Evolutionary conservation across 2,797 vertebrate species (phyloP).

Genomic region (Acanthiza pusilla): DNA sequence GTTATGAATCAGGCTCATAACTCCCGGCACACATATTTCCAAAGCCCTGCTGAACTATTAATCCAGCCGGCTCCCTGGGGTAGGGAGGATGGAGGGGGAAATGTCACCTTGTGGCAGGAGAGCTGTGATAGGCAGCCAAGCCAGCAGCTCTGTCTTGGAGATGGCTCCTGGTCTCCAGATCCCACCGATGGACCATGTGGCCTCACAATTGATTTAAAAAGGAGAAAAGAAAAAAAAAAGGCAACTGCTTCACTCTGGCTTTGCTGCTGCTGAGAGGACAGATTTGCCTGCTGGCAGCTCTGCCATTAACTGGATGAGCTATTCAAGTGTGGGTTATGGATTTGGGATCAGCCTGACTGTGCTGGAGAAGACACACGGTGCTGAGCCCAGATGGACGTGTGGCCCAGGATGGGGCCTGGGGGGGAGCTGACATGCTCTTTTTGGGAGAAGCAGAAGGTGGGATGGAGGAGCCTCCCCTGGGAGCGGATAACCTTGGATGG

Average conservation of each 20-base stretch:
- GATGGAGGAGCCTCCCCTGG: background rate
- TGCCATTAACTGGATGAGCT: slow-evolving; percentile 45
- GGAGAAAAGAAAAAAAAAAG: background rate
- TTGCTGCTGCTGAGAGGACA: slow-evolving; percentile 59
- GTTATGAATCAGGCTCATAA: background rate
- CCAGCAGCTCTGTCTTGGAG: background rate
- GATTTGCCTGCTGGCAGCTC: slow-evolving; percentile 61
- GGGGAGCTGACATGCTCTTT: background rate
- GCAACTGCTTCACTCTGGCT: slow-evolving; percentile 31
- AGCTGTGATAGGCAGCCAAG: background rate
- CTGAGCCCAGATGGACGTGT: slow-evolving; percentile 21
- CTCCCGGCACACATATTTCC: background rate
- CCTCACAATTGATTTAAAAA: slow-evolving; percentile 1
- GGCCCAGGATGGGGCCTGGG: background rate
- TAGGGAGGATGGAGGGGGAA: background rate
- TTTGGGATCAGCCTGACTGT: slow-evolving; percentile 21
- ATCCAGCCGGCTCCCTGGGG: slow-evolving; percentile 11
- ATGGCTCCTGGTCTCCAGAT: background rate
- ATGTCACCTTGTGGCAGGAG: background rate
- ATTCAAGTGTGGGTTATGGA: slow-evolving; percentile 33
- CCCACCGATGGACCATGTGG: background rate
- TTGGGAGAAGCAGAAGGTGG: background rate
- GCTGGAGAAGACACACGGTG: slow-evolving; percentile 8
- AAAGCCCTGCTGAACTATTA: slow-evolving; percentile 12
- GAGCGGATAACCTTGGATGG: background rate